phyloP scores from a whole-genome alignment of 1,140 invertebrate genomes.

The Hyles vespertilio region DNA sequence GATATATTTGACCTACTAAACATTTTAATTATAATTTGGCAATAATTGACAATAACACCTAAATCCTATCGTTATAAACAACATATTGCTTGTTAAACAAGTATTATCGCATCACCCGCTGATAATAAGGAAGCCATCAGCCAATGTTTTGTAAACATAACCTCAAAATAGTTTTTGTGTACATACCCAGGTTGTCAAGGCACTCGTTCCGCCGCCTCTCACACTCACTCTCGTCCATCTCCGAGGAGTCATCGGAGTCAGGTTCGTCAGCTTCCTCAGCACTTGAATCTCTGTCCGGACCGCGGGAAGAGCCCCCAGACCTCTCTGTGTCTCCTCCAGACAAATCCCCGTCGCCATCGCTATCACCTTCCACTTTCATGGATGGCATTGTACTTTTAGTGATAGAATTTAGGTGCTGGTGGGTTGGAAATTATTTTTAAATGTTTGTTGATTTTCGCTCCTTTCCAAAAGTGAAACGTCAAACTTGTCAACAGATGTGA shows the following conservation, averaged over 20 bases:
- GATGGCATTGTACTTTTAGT: slow-evolving; percentile 56
- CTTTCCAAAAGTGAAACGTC: slow-evolving; percentile 29
- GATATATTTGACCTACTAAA: background rate
- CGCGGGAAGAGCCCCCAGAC: slow-evolving; percentile 78
- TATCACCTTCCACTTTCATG: slow-evolving; percentile 77
- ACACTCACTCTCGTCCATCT: slow-evolving; percentile 96
- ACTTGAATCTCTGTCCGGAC: slow-evolving; percentile 81
- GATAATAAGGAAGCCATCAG: too few relatives aligned
- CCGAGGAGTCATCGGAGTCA: slow-evolving; percentile 88
- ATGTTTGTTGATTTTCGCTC: slow-evolving; percentile 5
- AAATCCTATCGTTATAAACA: background rate
- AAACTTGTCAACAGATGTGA: slow-evolving; percentile 17
- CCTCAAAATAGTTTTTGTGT: slow-evolving; percentile 38
- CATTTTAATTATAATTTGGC: background rate
- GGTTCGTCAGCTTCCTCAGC: slow-evolving; percentile 83
- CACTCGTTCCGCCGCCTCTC: slow-evolving; percentile 88
- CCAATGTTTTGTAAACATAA: slow-evolving; percentile 71
- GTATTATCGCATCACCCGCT: too few relatives aligned
- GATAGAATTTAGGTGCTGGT: background rate
- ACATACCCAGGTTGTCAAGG: slow-evolving; percentile 84
- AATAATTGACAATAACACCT: slow-evolving; percentile 5
- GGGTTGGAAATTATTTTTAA: too few relatives aligned
- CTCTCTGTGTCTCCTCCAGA: slow-evolving; percentile 80
- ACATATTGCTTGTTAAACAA: too few relatives aligned
- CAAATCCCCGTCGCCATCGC: slow-evolving; percentile 77